These are phyloP conservation scores for Phylloscopus trochiloides DNA, from an alignment of 2,113 vertebrate species.

Conservation along the genomic window DNA sequence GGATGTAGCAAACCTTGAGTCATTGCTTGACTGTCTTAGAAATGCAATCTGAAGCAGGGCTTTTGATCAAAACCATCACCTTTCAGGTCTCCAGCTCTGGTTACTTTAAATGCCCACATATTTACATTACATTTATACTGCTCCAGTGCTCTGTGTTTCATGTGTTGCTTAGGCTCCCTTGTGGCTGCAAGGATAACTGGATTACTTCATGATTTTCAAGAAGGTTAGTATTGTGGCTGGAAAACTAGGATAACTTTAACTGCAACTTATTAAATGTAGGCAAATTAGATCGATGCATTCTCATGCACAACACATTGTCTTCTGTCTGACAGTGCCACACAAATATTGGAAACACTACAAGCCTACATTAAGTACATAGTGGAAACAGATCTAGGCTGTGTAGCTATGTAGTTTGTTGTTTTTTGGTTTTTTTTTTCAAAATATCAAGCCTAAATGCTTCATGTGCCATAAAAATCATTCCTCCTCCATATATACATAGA, in stretches of 20 bases:
- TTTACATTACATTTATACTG: not conserved
- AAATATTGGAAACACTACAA: not conserved
- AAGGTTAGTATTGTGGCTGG: not conserved
- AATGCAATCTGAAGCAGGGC: not conserved
- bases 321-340: not conserved
- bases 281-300: not conserved
- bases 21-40: not conserved
- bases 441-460: not conserved
- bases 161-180: not conserved
- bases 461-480: not conserved
- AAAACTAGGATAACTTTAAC: not conserved
- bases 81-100: not conserved
- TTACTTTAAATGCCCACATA: not conserved
- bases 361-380: not conserved
- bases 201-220: not conserved
- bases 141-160: not conserved
- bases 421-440: not conserved
- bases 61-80: not conserved
- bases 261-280: not conserved
- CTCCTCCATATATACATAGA: not conserved
- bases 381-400: not conserved
- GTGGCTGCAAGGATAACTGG: not conserved
- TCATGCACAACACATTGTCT: not conserved
- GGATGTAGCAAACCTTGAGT: not conserved
- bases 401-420: not conserved